These are phyloP conservation scores for Callipepla squamata DNA, from an alignment of 2,113 vertebrate genomes.

Conservation along the genomic window DNA sequence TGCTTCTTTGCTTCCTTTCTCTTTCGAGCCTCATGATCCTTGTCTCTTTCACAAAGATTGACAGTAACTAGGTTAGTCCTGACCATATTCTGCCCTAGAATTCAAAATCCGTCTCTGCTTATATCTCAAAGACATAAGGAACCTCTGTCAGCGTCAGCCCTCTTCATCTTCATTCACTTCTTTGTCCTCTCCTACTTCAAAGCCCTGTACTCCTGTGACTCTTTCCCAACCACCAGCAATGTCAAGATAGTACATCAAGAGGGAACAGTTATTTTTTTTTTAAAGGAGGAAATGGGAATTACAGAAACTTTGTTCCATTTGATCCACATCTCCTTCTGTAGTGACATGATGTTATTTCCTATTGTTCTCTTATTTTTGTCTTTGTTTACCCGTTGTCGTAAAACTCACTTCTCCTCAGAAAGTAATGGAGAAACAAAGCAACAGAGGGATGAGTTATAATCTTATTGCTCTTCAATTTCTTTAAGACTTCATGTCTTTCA, in stretches of 20 bases:
- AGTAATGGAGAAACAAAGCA: neutral
- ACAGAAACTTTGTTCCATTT: neutral
- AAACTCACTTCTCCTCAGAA: neutral
- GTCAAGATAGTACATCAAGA: neutral
- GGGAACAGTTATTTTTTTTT: neutral
- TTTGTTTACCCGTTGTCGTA: neutral
- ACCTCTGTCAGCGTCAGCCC: neutral
- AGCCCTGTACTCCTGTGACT: neutral
- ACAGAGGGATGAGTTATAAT: neutral
- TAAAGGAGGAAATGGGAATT: neutral
- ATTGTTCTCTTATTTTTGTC: neutral
- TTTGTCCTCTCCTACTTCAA: neutral
- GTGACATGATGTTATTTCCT: fast-evolving
- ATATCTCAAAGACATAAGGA: neutral
- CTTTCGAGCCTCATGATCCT: neutral
- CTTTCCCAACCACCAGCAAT: neutral
- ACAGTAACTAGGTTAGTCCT: neutral
- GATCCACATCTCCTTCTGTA: neutral
- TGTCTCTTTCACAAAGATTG: neutral
- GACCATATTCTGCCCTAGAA: neutral
- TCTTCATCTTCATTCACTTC: neutral
- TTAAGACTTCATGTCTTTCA: neutral
- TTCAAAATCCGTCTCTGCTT: neutral
- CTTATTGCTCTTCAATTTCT: neutral
- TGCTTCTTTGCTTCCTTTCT: neutral